A percentile compares a stretch with the other conserved stretches of the same genome.
Evolutionary conservation across 2,113 vertebrate species (phyloP).

Genomic region (Etheostoma cragini): DNA sequence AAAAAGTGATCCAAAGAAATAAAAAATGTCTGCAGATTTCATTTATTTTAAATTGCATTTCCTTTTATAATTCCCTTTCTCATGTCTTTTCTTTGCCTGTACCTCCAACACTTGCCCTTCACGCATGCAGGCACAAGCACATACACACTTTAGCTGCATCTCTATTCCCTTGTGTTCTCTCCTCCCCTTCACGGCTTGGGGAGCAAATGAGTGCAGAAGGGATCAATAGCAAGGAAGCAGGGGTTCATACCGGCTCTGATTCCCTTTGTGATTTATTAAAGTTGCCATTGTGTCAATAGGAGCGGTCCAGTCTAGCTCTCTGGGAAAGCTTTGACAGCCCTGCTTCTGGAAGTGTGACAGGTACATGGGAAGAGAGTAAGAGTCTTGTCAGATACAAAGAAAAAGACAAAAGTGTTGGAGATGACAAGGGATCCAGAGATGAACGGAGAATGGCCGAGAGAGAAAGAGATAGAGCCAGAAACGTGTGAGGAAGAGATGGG

Average conservation of each 20-base stretch:
- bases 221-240: conserved; percentile 64
- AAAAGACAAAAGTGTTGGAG: conserved; percentile 49
- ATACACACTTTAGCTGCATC: conserved; percentile 1
- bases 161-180: conserved; percentile 26
- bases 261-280: conserved; percentile 75
- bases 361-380: conserved; percentile 63
- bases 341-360: conserved; percentile 62
- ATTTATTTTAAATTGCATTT: conserved; percentile 38
- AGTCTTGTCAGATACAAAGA: conserved; percentile 64
- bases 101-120: background rate
- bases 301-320: conserved; percentile 45
- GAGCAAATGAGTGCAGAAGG: conserved; percentile 53
- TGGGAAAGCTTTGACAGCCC: conserved; percentile 57
- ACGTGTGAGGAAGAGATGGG: conserved; percentile 22
- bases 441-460: conserved; percentile 27
- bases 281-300: conserved; percentile 62
- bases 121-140: background rate
- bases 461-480: conserved; percentile 17
- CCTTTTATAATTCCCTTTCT: conserved; percentile 27
- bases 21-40: conserved; percentile 41
- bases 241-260: conserved; percentile 62
- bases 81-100: conserved; percentile 10
- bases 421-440: conserved; percentile 23
- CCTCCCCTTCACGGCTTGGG: conserved; percentile 25
- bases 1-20: conserved; percentile 40